Evolutionary conservation across 2,113 vertebrate species (phyloP), one percentile per base, ranked within the genome.

Genomic region (Melanostigma gelatinosum): DNA sequence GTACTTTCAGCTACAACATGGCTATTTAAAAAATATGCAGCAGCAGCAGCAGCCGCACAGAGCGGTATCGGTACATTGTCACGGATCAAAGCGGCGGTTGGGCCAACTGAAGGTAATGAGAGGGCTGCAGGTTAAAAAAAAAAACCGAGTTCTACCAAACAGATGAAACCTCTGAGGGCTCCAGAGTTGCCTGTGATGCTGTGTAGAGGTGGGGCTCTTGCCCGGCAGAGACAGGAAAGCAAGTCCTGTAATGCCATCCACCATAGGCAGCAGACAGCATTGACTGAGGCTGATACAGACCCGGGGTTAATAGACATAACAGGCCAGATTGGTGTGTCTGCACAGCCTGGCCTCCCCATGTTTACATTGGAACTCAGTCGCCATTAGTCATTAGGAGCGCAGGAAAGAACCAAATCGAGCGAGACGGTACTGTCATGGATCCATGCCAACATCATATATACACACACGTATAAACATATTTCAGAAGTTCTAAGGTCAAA

Each of bases 281-380:
- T 32, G 90, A 92, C 94, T 83, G 83, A 88, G 89, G 91, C 91
- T 94, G 94, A 95, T 89, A 95, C 87, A 93, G 81, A 91, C 72
- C 76, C 80, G 50, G 52, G 44, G 73, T 46, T 89, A 90, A 91
- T 79, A 86, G 86, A 88, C 88, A 87, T 85, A 89, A 76, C 88
- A 87, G 90, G 77, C 95, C 89, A 94, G 67, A 77, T 92, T 90
- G 93, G 92, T 87, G 92, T 89, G 87, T 78, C 65, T 82, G 80
- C 40, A 77, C n/a, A 48, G 62, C 32, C 60, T 63, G 75, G 88
- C 75, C 76, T 80, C 38, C 11, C 57, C 36, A 6, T 95, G 94
- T 96, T 95, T 95, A 77, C 93, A 89, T 94, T 96, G 94, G 95
- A 95, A 82, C 91, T 83, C 86, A 88, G 91, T 94, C 79, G 82